Evolutionary conservation across 2,888 invertebrate genomes (phyloP), one percentile per base, ranked within the genome.

Genomic region (Dasysyrphus tricinctus): DNA sequence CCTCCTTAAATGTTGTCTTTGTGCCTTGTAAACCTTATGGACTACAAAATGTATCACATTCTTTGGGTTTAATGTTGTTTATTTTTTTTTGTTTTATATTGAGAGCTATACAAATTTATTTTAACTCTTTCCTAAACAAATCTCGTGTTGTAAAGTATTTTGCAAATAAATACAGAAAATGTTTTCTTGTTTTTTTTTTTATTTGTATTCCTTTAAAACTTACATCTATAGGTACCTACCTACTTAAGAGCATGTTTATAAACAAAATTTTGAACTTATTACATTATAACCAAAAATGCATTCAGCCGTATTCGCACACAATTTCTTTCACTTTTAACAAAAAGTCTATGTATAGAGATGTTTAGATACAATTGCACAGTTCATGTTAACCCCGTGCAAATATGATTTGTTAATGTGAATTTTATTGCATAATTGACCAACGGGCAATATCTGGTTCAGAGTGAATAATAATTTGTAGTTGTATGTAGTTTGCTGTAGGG

Each of bases 281-380:
- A 63, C 39, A 69, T 67, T 77, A 63, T 54, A 63, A 56, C 42
- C 65, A 57, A 49, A 76, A 56, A 70, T 70, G 29, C 69, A 70
- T 54, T 49, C 63, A 75, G 75, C 73, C 70, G 80, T 37, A 59
- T n/a, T n/a, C n/a, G 57, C 67, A 39, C 39, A 70, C 34, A 59
- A 77, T 81, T 81, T 85, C 81, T 85, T 85, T 85, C 81, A 81
- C 85, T 85, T 85, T 85, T 81, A 77, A 54, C 16, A 49, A 77
- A 56, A 9, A 44, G 61, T 34, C 77, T 32, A 24, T 24, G 24
- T 24, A 24, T 24, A 6, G 14, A 19, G 24, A 57, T 24, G 3
- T 32, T n/a, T n/a, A 65, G 75, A 59, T 84, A 84, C 75, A 47
- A 85, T 73, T 77, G 19, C 47, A n/a, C n/a, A 70, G 63, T 73